Percentiles rank a stretch among this genome's conserved stretches.
Conservation (phyloP, 2,888 invertebrate genomes). For the Lacanobia wlatinum region DNA sequence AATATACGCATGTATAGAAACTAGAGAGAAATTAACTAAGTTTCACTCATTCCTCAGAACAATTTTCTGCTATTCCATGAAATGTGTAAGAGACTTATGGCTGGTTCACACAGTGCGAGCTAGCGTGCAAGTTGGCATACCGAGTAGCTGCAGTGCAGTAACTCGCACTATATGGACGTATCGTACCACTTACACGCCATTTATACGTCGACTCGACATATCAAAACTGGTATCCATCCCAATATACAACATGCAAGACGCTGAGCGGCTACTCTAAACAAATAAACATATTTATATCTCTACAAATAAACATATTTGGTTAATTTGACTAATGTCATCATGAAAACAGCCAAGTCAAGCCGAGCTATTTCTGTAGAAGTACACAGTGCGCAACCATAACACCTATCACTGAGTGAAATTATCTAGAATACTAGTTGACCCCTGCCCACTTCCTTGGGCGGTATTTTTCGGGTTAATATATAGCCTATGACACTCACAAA, state of each 20-base stretch:
- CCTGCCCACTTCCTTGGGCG: too few species aligned
- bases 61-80: background rate
- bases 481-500: too few species aligned
- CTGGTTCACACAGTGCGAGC: background rate
- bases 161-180: background rate
- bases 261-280: background rate
- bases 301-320: too few species aligned
- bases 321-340: background rate
- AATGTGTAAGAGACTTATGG: background rate
- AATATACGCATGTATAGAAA: background rate
- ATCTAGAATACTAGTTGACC: constrained; percentile 1
- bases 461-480: too few species aligned
- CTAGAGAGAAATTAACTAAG: background rate
- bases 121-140: background rate
- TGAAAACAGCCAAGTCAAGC: background rate
- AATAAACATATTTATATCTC: too few species aligned
- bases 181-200: background rate
- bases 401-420: background rate
- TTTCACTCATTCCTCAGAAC: background rate
- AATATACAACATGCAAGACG: too few species aligned
- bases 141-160: background rate
- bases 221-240: too few species aligned
- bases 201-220: background rate
- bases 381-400: background rate
- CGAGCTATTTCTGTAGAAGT: background rate